Base-by-base conservation (phyloP, 2,797 vertebrate genomes). In the Rhincodon typus region DNA sequence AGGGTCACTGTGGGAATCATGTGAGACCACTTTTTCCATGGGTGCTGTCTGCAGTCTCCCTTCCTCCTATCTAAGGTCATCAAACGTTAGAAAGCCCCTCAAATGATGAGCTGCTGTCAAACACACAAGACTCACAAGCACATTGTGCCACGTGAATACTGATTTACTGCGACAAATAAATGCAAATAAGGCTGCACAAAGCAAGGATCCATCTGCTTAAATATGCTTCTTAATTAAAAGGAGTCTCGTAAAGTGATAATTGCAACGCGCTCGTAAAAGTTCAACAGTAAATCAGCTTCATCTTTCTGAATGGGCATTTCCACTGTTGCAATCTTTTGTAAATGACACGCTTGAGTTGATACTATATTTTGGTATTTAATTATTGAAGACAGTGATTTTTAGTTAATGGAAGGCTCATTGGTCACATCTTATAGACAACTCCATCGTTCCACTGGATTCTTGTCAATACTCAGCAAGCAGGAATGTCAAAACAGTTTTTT, bases 281-380 rank as follows among this genome's bases (percentile, higher is more conserved):
- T 62, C 91, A 96, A 96, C 96, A 67, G 96, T 95, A 94, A 96
- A 96, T 96, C 95, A 96, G 5, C 94, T 95, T 95, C 96, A 96
- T 96, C 96, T 96, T 96, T 96, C 95, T 96, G 94, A 96, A 96
- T 95, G 38, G 91, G 87, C 95, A 95, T 95, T 96, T 96, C 96
- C 94, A 96, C 96, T 96, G 30, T 96, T 30, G 23, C 96, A 96
- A 96, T 93, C 96, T 96, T 97, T 95, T 95, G 87, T 96, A 96
- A 96, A 96, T 96, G 86, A 91, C 96, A 4, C 96, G 95, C 95
- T 70, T 97, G 74, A 66, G 38, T 42, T 97, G 96, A 96, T 96
- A 96, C 96, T 97, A 96, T 70, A 67, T 70, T 94, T 94, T 70
- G 66, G 21, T 4, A 97, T 97, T 97, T 97, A 96, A 98, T 97